Percentiles rank a stretch among this genome's conserved stretches.
These are phyloP conservation scores for Morpho helenor DNA, from an alignment of 2,888 invertebrate genomes.

Conservation along the genomic window DNA sequence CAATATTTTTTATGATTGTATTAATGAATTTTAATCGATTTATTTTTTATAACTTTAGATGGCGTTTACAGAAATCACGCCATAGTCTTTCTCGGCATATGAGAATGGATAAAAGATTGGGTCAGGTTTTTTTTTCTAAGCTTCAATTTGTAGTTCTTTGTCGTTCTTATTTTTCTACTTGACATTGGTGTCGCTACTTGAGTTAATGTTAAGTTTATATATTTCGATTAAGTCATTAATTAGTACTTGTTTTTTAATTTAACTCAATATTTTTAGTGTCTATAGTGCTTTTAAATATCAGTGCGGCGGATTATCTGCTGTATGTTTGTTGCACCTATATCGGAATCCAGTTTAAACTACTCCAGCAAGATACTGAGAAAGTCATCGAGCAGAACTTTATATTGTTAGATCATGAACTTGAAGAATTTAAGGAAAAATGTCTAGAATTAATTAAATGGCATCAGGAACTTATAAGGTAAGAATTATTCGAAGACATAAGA, in stretches of 20 bases:
- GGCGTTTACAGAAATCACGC: too few relatives aligned
- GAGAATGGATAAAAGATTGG: too few relatives aligned
- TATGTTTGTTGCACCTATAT: constrained; percentile 48
- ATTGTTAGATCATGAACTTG: constrained; percentile 21
- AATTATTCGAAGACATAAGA: too few relatives aligned
- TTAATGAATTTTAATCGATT: neutral
- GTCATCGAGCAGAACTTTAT: constrained; percentile 29
- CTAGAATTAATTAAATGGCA: constrained; percentile 44
- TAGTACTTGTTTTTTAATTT: neutral
- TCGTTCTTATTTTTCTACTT: too few relatives aligned
- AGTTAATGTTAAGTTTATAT: too few relatives aligned
- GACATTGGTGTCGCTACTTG: too few relatives aligned
- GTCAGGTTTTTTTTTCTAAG: too few relatives aligned
- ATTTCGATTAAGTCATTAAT: too few relatives aligned
- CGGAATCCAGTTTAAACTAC: constrained; percentile 45
- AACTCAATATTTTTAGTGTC: constrained; percentile 3
- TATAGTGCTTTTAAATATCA: constrained; percentile 34
- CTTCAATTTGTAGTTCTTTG: too few relatives aligned
- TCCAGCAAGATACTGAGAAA: constrained; percentile 37
- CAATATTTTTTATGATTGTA: too few relatives aligned
- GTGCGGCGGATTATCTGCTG: constrained; percentile 42
- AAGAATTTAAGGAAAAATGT: constrained; percentile 33
- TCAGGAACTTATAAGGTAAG: constrained; percentile 46
- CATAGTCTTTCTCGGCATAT: too few relatives aligned
- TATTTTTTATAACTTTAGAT: too few relatives aligned